Base-by-base conservation (phyloP, 2,888 invertebrate species). In the Phalera bucephala region DNA sequence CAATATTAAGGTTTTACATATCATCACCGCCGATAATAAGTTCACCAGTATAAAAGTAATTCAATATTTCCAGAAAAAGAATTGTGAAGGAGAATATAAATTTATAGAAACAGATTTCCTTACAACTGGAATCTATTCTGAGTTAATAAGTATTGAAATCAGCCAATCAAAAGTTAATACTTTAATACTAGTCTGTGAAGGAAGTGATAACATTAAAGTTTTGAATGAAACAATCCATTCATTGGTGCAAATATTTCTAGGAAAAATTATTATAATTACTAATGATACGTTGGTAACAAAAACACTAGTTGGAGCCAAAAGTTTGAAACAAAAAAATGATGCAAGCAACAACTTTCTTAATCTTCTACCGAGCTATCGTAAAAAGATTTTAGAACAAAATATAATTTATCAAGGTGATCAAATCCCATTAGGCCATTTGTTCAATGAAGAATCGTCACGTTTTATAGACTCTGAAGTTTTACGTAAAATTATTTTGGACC, bases 31-130 rank as follows among this genome's bases (percentile, higher is more conserved):
- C 27, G 42, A 55, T 8, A 37, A 36, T 29, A 27, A 21, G 10
- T 40, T 55, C 2, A 28, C 52, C n/a, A 39, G 38, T 28, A 36
- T 42, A 4, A 55, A 55, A 25, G n/a, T 55, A 31, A 33, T 40
- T 3, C 52, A 50, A 26, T 50, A 37, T 35, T 50, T 45, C 6
- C 14, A 37, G 15, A 21, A 30, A 20, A 19, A 9, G 6, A 17
- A 22, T 0, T 23, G 35, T 14, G 11, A 19, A 7, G 27, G 13
- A 0, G 36, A 41, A 31, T 44, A 36, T n/a, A 26, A 36, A 2
- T 46, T 42, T 13, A 15, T 55, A 8, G 44, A 55, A 40, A 31
- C 55, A 14, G 41, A 50, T 36, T 40, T 40, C n/a, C 25, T 44
- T 6, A 12, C 9, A 2, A 13, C 2, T 2, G 26, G 37, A 29